Percentiles rank a stretch among this genome's conserved stretches.
Conservation (phyloP, 2,797 vertebrate genomes). For the Rhynchotus rufescens region DNA sequence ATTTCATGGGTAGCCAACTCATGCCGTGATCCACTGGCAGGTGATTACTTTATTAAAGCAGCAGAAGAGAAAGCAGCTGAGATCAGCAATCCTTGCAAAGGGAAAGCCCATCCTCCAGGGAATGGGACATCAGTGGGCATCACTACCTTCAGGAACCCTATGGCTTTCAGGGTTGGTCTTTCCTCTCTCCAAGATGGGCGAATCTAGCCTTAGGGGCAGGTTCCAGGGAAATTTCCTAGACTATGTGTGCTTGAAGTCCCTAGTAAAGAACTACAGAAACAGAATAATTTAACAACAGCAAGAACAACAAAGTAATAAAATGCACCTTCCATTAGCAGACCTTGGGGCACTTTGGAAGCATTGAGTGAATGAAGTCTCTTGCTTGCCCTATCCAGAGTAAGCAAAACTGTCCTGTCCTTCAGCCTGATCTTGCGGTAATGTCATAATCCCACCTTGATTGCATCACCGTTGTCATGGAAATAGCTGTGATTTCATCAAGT, state of each 20-base stretch:
- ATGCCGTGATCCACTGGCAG: conserved; percentile 8
- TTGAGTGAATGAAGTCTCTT: conserved; percentile 44
- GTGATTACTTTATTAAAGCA: conserved; percentile 58
- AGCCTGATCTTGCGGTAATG: conserved; percentile 67
- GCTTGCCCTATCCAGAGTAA: conserved; percentile 54
- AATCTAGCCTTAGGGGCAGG: neutral
- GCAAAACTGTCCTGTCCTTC: conserved; percentile 72
- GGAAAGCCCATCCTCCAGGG: neutral
- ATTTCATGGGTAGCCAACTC: conserved; percentile 47
- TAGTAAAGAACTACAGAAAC: neutral
- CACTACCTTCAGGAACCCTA: neutral
- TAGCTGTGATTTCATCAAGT: conserved; percentile 76
- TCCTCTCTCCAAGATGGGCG: neutral
- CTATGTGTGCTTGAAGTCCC: fast-evolving
- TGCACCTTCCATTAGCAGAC: conserved; percentile 42
- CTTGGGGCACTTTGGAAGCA: conserved; percentile 17
- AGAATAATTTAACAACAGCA: neutral
- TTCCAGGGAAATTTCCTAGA: neutral
- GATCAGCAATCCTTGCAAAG: conserved; percentile 33
- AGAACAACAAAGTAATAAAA: neutral
- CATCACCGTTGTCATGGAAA: conserved; percentile 75
- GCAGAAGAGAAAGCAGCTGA: conserved; percentile 37
- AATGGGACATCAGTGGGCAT: neutral
- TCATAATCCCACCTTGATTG: conserved; percentile 74
- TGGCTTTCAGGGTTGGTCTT: neutral